These are phyloP conservation scores for Drosophila sp. DNA, from an alignment of 1,140 invertebrate genomes.

Conservation along the genomic window DNA sequence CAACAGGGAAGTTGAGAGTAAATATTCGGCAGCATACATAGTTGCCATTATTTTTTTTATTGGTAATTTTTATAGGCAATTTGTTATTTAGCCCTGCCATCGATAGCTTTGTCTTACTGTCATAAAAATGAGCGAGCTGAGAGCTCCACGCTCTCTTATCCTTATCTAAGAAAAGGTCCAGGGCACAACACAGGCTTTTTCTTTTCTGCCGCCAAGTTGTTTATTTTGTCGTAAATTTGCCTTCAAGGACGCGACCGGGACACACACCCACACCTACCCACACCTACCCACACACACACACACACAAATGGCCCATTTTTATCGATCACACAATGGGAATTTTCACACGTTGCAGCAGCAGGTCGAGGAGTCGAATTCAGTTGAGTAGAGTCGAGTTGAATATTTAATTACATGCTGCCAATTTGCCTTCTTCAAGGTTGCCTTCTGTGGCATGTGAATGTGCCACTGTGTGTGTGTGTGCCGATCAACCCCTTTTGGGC, in stretches of 20 bases:
- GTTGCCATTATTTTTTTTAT: conserved; percentile 33
- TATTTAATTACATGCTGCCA: conserved; percentile 55
- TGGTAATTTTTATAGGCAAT: conserved; percentile 66
- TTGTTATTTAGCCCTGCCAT: conserved; percentile 57
- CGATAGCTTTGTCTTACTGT: conserved; percentile 51
- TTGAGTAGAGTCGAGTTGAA: conserved; percentile 3
- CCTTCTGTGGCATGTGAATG: conserved; percentile 13
- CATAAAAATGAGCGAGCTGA: conserved; percentile 57
- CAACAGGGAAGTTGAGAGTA: neutral
- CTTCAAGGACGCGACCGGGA: conserved; percentile 60
- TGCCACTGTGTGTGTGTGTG: conserved; percentile 22
- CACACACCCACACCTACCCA: conserved; percentile 22
- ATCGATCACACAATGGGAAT: conserved; percentile 80
- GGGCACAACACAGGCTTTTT: conserved; percentile 20
- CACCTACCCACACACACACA: conserved; percentile 21
- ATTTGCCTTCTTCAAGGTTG: conserved; percentile 65
- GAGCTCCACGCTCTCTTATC: conserved; percentile 42
- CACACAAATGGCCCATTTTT: conserved; percentile 46
- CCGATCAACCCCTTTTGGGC: conserved; percentile 17
- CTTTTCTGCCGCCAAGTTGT: conserved; percentile 61
- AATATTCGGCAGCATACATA: neutral
- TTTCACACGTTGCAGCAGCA: conserved; percentile 59
- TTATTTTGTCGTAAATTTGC: conserved; percentile 77
- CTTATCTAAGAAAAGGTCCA: conserved; percentile 55
- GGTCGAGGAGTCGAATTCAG: conserved; percentile 2